phyloP scores from a whole-genome alignment of 1,140 invertebrate species.

The Luehdorfia chinensis region DNA sequence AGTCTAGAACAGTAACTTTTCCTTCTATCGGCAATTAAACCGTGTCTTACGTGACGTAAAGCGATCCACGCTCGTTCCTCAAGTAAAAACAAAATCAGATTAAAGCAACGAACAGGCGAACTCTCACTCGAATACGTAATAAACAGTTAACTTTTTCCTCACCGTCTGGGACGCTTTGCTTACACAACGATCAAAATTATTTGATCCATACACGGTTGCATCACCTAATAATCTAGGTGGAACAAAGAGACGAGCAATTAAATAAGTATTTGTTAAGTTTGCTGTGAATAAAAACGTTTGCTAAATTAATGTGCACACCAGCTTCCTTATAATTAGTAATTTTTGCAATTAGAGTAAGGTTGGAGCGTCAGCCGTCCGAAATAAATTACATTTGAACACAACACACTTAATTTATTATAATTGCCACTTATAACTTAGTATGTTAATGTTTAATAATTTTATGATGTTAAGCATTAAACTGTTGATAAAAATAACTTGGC shows the following conservation, averaged over 20 bases:
- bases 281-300: constrained; percentile 53
- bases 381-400: constrained; percentile 25
- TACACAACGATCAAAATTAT: constrained; percentile 58
- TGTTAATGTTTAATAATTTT: constrained; percentile 6
- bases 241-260: constrained; percentile 66
- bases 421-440: constrained; percentile 3
- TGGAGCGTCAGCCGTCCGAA: constrained; percentile 29
- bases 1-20: too few relatives aligned
- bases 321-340: constrained; percentile 71
- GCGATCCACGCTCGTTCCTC: constrained; percentile 24
- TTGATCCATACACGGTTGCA: constrained; percentile 47
- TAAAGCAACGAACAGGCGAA: constrained; percentile 42
- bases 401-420: constrained; percentile 8
- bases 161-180: constrained; percentile 26
- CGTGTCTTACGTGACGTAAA: too few relatives aligned
- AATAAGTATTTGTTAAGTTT: constrained; percentile 65
- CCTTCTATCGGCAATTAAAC: too few relatives aligned
- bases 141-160: constrained; percentile 36
- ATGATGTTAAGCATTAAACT: neutral
- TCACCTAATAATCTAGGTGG: constrained; percentile 56
- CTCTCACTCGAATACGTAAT: constrained; percentile 29
- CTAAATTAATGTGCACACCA: constrained; percentile 58
- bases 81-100: constrained; percentile 50
- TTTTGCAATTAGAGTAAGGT: constrained; percentile 62
- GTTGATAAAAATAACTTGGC: neutral